Base-by-base conservation (phyloP, 1,140 invertebrate species). In the Drosophila murphyi region DNA sequence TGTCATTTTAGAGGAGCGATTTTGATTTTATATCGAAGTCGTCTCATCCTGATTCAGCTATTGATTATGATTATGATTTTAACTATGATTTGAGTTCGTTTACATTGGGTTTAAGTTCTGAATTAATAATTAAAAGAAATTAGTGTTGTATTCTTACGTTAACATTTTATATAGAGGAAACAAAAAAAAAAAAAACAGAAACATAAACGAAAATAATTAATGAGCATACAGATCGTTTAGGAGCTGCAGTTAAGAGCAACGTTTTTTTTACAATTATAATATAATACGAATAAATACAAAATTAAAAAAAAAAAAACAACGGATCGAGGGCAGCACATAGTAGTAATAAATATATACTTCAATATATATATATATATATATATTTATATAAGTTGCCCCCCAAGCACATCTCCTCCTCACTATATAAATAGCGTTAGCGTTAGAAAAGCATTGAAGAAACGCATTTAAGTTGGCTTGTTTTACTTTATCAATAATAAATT, bases 1-100 rank as follows among this genome's bases (percentile, higher is more conserved):
- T 67, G 94, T 98, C 71, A 97, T 97, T 93, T 93, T 98, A 77
- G 97, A 98, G 93, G 97, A 98, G 93, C 96, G 96, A 95, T 97
- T 96, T 95, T 91, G 85, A 89, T 89, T 88, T 78, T 51, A 20
- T 20, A 20, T 20, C 20, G 37, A 4, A 34, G 34, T 34, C 34
- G 34, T 41, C 4, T 10, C n/a, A 54, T 69, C 50, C 32, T n/a
- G 20, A 12, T 61, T 47, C 52, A 61, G 8, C 12, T 64, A 51
- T 67, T 5, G 3, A 56, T 73, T 63, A 86, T 37, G 28, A 62
- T 71, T 47, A 50, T 70, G 57, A 71, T 52, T 52, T 20, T 41
- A 7, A 63, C 59, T 72, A 31, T 59, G 59, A 81, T 85, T 67
- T 70, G 52, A 41, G 57, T 62, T 63, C 59, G 59, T 75, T 75